Conservation (phyloP, 1,140 invertebrate species). For the Heliconius hewitsoni region DNA sequence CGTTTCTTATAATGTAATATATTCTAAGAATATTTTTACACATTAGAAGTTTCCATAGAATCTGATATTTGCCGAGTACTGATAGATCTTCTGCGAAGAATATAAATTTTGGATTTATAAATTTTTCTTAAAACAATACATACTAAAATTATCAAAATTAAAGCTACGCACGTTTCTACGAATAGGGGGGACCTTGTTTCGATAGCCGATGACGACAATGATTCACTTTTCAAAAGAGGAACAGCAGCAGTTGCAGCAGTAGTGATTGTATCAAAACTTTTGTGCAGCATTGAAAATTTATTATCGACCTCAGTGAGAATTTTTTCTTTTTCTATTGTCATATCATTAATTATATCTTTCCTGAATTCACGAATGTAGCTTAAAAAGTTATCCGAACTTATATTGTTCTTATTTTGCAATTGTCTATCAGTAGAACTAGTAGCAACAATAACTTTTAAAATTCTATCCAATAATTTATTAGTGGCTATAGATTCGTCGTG, state of each 20-base stretch:
- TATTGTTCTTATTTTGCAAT: conserved; percentile 7
- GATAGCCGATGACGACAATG: background rate
- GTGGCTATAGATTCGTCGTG: conserved; percentile 4
- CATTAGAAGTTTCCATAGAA: conserved; percentile 34
- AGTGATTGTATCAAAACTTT: conserved; percentile 2
- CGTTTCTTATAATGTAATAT: background rate
- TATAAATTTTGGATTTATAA: conserved; percentile 29
- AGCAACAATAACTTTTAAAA: conserved; percentile 30
- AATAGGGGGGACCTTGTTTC: conserved; percentile 25
- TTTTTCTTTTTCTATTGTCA: conserved; percentile 32
- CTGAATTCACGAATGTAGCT: conserved; percentile 18
- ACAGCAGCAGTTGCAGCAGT: background rate
- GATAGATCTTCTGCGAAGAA: conserved; percentile 17
- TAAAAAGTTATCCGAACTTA: conserved; percentile 20
- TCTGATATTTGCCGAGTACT: conserved; percentile 32
- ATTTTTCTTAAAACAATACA: conserved; percentile 30
- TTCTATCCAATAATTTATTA: conserved; percentile 32
- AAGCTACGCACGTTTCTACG: conserved; percentile 26
- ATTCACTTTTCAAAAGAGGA: conserved; percentile 4
- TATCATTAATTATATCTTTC: conserved; percentile 27
- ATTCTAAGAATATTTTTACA: conserved; percentile 10
- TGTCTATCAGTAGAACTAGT: conserved; percentile 15
- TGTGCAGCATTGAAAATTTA: conserved; percentile 19
- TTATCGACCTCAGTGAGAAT: conserved; percentile 30
- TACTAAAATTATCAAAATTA: conserved; percentile 30